Evolutionary conservation across 53 echinoderm and acorn worm genomes (phyloP), one percentile per base, ranked within the genome.

Genomic region (Holothuria leucospilota): DNA sequence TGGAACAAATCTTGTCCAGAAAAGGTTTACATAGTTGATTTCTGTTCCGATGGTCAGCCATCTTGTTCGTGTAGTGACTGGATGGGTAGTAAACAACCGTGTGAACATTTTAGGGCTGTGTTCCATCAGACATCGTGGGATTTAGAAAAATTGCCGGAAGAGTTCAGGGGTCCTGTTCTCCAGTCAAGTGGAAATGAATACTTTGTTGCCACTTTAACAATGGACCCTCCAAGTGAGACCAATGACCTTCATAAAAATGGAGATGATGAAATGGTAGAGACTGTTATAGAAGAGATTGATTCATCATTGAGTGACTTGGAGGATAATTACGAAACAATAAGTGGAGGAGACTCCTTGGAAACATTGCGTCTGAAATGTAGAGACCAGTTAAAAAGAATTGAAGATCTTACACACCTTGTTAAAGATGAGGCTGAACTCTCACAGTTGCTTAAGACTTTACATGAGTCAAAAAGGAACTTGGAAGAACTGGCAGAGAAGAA

Each of bases 81-180:
- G 72, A 21, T 16, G 23, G n/a, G 25, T 3, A 24, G 72, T 51
- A 72, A 25, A 40, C 72, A 41, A 21, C 72, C 72, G 0, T 72
- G 72, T 40, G 72, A 72, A 20, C 72, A 72, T 72, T 72, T 72
- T 46, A 72, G 41, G 49, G 72, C 72, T 8, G 72, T 72, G 20
- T 72, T 72, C 13, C 10, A 41, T 41, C 72, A 46, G 23, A 72
- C 72, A 12, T 49, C 72, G 16, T 72, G 49, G 49, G 49, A 51
- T 41, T 1, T 72, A 7, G 41, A 40, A 11, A 72, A 42, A n/a
- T 16, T 72, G 6, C 72, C 72, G 0, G 72, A 72, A 23, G 42
- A 72, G 20, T 72, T 23, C 20, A 72, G 72, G 16, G 8, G n/a
- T 20, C 39, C 49, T 41, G 49, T 51, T 9, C n/a, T 46, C 18